phyloP scores from a whole-genome alignment of 2,113 vertebrate species.

The Tretioscincus oriximinensis region DNA sequence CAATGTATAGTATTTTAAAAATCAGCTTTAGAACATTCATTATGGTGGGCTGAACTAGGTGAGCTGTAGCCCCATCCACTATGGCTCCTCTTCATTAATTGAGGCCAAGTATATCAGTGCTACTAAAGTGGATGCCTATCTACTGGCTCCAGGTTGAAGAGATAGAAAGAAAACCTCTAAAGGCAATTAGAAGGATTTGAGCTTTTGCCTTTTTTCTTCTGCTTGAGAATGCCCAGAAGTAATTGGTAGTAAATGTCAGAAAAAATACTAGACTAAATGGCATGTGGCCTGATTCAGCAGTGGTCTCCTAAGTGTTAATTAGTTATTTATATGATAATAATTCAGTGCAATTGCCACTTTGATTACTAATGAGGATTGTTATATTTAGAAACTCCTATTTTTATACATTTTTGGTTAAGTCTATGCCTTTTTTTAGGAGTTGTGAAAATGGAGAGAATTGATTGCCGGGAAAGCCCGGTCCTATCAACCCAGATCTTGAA shows the following conservation, averaged over 20 bases:
- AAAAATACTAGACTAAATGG: too few relatives aligned
- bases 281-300: too few relatives aligned
- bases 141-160: too few relatives aligned
- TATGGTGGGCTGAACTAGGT: constrained; percentile 5
- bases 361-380: not conserved
- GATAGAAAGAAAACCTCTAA: too few relatives aligned
- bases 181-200: too few relatives aligned
- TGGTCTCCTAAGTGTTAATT: not conserved
- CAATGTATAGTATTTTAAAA: constrained; percentile 33
- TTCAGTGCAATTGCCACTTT: not conserved
- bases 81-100: too few relatives aligned
- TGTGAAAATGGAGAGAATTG: constrained; percentile 15
- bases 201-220: too few relatives aligned
- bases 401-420: not conserved
- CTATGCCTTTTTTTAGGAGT: constrained; percentile 24
- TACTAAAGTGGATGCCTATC: too few relatives aligned
- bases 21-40: constrained; percentile 40
- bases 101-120: too few relatives aligned
- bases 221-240: too few relatives aligned
- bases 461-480: constrained; percentile 12
- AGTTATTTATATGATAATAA: not conserved
- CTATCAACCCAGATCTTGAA: not conserved
- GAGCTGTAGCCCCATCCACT: not conserved
- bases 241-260: constrained; percentile 13
- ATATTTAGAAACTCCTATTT: not conserved